Evolutionary conservation across 1,140 invertebrate genomes (phyloP), one percentile per base, ranked within the genome.

Genomic region (Hesperophylax magnus): DNA sequence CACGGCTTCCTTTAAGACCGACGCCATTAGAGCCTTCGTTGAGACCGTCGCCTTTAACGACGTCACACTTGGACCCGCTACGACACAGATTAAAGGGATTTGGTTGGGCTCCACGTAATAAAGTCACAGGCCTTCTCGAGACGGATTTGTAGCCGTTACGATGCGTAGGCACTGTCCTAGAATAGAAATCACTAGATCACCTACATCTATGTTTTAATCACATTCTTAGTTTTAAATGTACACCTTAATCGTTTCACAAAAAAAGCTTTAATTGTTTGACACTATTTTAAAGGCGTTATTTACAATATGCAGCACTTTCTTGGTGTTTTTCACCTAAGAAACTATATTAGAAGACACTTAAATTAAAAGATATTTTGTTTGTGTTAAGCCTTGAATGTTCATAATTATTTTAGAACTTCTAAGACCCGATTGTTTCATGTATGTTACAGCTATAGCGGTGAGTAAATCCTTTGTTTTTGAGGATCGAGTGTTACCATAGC

Each of bases 121-220:
- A 75, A 79, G 18, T 80, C 22, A 47, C 9, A 6, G 31, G 82
- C 31, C 72, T 83, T 11, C 52, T 83, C 18, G 82, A 83, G 53
- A 83, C 82, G 8, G 82, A 83, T 69, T 79, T 83, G 60, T 83
- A 79, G 61, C n/a, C 27, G 39, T n/a, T 22, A 60, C 54, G n/a
- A 76, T n/a, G 20, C 69, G 52, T 54, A 53, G 69, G 15, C n/a
- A 53, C 67, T 20, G 34, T 52, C 63, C 6, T 15, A 34, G 24
- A 47, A 47, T 47, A 47, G 9, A 47, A 47, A 47, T 47, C 39
- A 47, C 39, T 47, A 47, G 39, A 3, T 47, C 14, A 47, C 39
- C 9, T 47, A 47, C 39, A 47, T 47, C 39, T 47, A 3, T 47
- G 39, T 47, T 47, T 47, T 47, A 3, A 58, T 22, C 20, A 58